Base-by-base conservation (phyloP, 2,888 invertebrate genomes). In the Yponomeuta malinellus region DNA sequence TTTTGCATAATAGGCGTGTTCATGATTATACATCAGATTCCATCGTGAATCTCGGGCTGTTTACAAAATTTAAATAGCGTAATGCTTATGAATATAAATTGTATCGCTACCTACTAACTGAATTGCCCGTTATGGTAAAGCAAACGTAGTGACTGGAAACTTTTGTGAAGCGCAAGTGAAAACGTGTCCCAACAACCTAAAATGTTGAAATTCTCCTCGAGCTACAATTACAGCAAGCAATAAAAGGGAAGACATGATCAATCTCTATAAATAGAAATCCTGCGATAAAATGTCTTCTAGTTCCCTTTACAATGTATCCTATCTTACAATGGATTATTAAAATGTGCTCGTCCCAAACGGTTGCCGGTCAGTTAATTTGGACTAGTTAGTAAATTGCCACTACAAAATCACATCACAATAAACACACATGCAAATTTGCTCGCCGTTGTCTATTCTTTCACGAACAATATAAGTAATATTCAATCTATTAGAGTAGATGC, bases 381-480 rank as follows among this genome's bases (percentile, higher is more conserved):
- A 15, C 12, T 59, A 59, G 12, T 59, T 59, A 59, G 52, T 65
- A 68, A 52, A 31, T 52, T 52, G 68, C 71, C 72, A 75, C 75
- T 72, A 74, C 72, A 74, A 73, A 37, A 67, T 72, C 82, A 83
- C 82, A 83, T 78, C 48, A 68, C 68, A 76, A 79, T 78, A 75
- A 76, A 87, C 85, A 88, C 81, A 83, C 88, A 89, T 89, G 89
- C 89, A 87, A 86, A 86, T 68, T 68, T 52, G 10, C 43, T 67
- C 9, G 33, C n/a, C n/a, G 33, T 67, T 15, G 43, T 10, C n/a
- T 67, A 67, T 10, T n/a, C n/a, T 33, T 33, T 67, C 33, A 33
- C 33, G 10, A n/a, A 65, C 48, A 68, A 23, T 10, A 48, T 68
- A 48, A 48, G 10, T 12, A 48, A 43, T 68, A 68, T 68, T 48